Conservation (phyloP, 2,797 vertebrate genomes). For the Orientallactaga sibirica region DNA sequence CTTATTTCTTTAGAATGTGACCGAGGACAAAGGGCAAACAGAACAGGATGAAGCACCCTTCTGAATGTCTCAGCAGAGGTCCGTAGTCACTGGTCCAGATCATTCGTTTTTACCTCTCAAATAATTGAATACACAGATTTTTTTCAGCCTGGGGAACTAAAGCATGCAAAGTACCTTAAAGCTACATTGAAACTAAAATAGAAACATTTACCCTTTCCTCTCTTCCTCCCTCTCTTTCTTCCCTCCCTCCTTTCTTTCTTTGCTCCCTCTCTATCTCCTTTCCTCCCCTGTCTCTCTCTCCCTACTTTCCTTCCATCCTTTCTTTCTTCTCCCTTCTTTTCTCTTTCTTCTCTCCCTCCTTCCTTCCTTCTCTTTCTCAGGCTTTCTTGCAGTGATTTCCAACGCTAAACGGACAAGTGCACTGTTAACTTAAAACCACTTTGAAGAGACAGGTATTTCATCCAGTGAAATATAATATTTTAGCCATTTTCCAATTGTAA, state of each 20-base stretch:
- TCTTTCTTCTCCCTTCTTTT: not conserved
- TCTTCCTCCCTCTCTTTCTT: not conserved
- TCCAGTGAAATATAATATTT: slow-evolving; percentile 14
- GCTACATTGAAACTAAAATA: slow-evolving; percentile 42
- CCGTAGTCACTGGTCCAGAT: not conserved
- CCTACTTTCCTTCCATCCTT: no score
- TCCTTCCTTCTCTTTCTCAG: not conserved
- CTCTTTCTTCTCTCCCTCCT: not conserved
- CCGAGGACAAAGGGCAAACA: slow-evolving; percentile 10
- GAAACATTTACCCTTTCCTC: not conserved
- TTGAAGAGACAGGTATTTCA: slow-evolving; percentile 55
- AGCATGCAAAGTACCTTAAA: not conserved
- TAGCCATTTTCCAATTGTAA: slow-evolving; percentile 17
- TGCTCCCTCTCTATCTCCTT: not conserved
- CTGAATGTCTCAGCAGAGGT: not conserved
- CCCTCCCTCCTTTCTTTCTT: not conserved
- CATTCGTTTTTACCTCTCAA: not conserved
- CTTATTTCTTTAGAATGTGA: slow-evolving; percentile 13
- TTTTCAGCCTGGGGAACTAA: slow-evolving; percentile 46
- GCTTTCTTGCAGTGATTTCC: slow-evolving; percentile 37
- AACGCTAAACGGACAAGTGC: slow-evolving; percentile 58
- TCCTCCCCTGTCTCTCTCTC: not conserved
- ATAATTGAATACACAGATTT: slow-evolving; percentile 41
- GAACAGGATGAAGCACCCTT: not conserved
- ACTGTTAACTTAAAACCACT: slow-evolving; percentile 63